Evolutionary conservation across 1,140 invertebrate genomes (phyloP).

Genomic region (Drosophila arawakana): DNA sequence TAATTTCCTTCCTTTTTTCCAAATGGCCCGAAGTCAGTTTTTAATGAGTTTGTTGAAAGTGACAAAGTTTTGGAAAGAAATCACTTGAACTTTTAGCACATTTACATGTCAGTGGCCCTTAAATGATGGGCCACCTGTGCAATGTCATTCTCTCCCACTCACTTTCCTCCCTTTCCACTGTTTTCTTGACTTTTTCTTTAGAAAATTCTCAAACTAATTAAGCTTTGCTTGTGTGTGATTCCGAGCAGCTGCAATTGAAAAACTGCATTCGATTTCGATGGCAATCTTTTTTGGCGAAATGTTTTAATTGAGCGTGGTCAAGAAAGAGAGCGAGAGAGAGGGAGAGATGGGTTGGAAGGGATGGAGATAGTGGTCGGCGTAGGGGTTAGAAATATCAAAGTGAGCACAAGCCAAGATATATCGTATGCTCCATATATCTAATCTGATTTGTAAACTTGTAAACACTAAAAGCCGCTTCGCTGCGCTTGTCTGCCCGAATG

Average conservation of each 20-base stretch:
- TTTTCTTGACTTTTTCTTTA: not conserved
- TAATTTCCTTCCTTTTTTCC: constrained; percentile 26
- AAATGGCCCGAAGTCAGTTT: constrained; percentile 31
- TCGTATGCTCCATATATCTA: constrained; percentile 59
- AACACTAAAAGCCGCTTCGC: constrained; percentile 24
- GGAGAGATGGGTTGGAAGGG: not conserved
- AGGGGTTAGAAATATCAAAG: constrained; percentile 62
- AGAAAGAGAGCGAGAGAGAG: not conserved
- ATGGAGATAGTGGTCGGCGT: not conserved
- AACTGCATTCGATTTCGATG: constrained; percentile 59
- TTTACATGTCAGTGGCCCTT: constrained; percentile 77
- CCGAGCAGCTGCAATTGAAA: constrained; percentile 33
- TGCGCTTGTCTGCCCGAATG: not conserved
- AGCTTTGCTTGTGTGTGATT: constrained; percentile 30
- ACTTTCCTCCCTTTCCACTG: too few relatives aligned
- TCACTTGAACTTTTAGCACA: constrained; percentile 81
- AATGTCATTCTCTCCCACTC: too few relatives aligned
- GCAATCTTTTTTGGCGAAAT: constrained; percentile 61
- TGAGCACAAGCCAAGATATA: constrained; percentile 33
- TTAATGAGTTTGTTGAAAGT: constrained; percentile 42
- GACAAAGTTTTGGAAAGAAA: constrained; percentile 54
- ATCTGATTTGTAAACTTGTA: constrained; percentile 71
- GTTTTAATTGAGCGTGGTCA: constrained; percentile 73
- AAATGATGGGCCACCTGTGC: constrained; percentile 74
- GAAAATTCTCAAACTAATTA: constrained; percentile 67